Evolutionary conservation across 2,797 vertebrate species (phyloP), one percentile per base, ranked within the genome.

Genomic region (Synanceia verrucosa): DNA sequence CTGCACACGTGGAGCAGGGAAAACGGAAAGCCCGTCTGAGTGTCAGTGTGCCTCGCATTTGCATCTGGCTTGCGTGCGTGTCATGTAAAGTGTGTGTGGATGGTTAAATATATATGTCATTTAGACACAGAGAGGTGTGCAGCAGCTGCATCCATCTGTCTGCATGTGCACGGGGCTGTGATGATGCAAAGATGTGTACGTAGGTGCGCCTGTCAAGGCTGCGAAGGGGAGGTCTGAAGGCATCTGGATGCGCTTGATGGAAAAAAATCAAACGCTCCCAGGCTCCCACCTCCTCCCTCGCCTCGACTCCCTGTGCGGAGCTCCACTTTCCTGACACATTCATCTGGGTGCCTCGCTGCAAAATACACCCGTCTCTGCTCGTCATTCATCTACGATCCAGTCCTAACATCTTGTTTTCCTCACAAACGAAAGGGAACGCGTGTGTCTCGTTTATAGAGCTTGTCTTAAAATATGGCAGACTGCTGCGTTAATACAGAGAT

Each of bases 41-140:
- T 79, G 73, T 79, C 66, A 75, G 77, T 50, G 57, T 66, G 82
- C 70, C 68, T 69, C 57, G 2, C n/a, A 55, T 84, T 79, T 84
- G 78, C 82, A 76, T 83, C 61, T 57, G 11, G 36, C 9, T 26
- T 65, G 74, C 11, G 26, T 39, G 51, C 53, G 37, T 75, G 73
- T 78, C 76, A 77, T 58, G 69, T 81, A 69, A 78, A 76, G 76
- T 65, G 36, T 1, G 65, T 58, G 78, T 73, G 84, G 76, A 81
- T 76, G 83, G 86, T 88, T 89, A 88, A 90, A 90, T 89, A 90
- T 88, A 88, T 83, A 85, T 90, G 84, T 86, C 81, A 79, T 76
- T 61, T 24, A 55, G 82, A 88, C 52, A 68, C 75, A 41, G 61
- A 46, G 78, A 84, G 78, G 86, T 83, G 83, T 79, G 82, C 76